These are phyloP conservation scores for Aphelenchoides fujianensis DNA, from an alignment of 1,140 invertebrate genomes.

Conservation along the genomic window DNA sequence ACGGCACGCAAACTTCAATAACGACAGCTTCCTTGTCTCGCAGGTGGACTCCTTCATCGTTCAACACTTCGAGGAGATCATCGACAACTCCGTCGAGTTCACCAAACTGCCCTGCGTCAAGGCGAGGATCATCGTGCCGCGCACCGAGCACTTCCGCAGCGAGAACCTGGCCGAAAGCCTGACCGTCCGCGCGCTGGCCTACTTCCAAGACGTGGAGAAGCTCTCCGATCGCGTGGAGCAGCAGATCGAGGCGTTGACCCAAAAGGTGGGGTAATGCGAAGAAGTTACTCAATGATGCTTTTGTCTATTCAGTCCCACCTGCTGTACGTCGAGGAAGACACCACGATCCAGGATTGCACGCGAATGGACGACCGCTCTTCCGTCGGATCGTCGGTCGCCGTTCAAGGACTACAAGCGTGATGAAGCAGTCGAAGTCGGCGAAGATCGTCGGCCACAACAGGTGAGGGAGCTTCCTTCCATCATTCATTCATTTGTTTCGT, in stretches of 20 bases:
- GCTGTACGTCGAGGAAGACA: conserved; percentile 73
- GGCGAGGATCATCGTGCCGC: conserved; percentile 55
- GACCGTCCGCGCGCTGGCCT: conserved; percentile 27
- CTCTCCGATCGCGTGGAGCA: conserved; percentile 46
- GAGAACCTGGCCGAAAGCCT: conserved; percentile 7
- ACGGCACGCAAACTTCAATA: conserved; percentile 54
- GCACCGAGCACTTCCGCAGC: neutral
- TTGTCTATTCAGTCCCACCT: conserved; percentile 70
- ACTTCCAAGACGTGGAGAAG: conserved; percentile 40
- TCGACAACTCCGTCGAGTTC: conserved; percentile 66
- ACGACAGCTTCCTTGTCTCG: conserved; percentile 44
- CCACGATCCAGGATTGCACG: conserved; percentile 74
- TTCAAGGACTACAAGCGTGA: conserved; percentile 78
- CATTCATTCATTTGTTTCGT: conserved; percentile 14
- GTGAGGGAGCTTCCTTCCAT: conserved; percentile 40
- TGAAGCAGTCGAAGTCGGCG: conserved; percentile 38
- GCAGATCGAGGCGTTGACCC: conserved; percentile 36
- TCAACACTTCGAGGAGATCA: conserved; percentile 64
- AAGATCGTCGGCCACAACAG: conserved; percentile 52
- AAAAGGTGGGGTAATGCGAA: conserved; percentile 37
- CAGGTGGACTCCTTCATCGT: conserved; percentile 50
- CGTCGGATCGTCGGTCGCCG: conserved; percentile 72
- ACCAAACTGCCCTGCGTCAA: conserved; percentile 69
- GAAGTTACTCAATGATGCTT: conserved; percentile 1
- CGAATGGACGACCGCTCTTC: conserved; percentile 71